Percentiles rank a stretch among this genome's conserved stretches.
These are phyloP conservation scores for Misgurnus mizolepis DNA, from an alignment of 2,113 vertebrate genomes.

Conservation along the genomic window DNA sequence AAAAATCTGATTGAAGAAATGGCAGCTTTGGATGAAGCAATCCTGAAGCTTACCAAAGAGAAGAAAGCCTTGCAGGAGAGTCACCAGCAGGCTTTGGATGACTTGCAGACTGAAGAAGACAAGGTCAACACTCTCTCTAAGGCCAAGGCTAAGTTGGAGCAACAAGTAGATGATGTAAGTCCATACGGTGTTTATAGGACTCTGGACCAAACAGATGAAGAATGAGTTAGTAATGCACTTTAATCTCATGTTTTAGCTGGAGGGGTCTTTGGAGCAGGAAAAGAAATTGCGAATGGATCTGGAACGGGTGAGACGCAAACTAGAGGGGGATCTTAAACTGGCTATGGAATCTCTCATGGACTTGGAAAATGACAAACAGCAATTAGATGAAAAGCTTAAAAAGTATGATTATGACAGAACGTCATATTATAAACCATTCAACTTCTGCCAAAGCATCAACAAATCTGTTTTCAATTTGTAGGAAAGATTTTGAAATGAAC, in stretches of 20 bases:
- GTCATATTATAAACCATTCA: not conserved
- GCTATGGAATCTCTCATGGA: conserved; percentile 88
- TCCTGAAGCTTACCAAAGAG: conserved; percentile 87
- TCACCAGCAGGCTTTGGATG: conserved; percentile 89
- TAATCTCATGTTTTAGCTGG: conserved; percentile 74
- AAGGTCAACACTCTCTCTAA: conserved; percentile 89
- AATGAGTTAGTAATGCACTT: conserved; percentile 23
- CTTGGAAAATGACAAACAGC: conserved; percentile 90
- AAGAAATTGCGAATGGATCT: conserved; percentile 93
- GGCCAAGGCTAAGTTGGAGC: conserved; percentile 89
- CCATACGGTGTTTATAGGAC: not conserved
- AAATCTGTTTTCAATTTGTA: conserved; percentile 55
- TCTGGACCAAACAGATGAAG: too few relatives aligned
- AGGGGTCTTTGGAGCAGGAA: conserved; percentile 93
- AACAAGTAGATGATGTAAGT: conserved; percentile 94
- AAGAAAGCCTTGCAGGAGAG: conserved; percentile 91
- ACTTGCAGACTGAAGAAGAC: conserved; percentile 91
- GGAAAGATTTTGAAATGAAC: conserved; percentile 91
- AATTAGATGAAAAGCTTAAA: conserved; percentile 90
- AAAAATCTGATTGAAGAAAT: conserved; percentile 95
- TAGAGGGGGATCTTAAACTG: conserved; percentile 92
- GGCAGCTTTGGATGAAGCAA: conserved; percentile 85
- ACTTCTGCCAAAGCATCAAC: not conserved
- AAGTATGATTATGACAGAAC: conserved; percentile 73
- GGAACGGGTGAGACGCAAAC: conserved; percentile 87